Evolutionary conservation across 2,113 vertebrate species (phyloP), one percentile per base, ranked within the genome.

Genomic region (Galemys pyrenaicus): DNA sequence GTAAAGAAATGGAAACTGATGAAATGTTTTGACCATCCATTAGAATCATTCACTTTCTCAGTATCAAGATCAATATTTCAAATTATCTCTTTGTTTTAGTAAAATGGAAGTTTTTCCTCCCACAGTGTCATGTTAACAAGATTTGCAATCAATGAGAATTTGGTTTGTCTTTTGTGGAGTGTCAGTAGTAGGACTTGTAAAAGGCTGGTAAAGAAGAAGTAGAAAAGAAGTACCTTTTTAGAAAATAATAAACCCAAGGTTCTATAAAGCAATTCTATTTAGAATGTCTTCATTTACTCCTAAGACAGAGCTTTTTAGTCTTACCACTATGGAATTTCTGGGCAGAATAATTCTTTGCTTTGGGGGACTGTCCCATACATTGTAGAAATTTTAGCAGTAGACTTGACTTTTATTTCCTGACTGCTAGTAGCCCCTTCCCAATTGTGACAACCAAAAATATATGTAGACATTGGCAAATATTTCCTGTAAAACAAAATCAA

Each of bases 21-120:
- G 15, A 74, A 17, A 81, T 37, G 13, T 74, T 85, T 88, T 82
- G 6, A 13, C 24, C 44, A 74, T 91, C 96, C 77, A 44, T 91
- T 86, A 93, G 89, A 92, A 81, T 77, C 20, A n/a, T 20, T 83
- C 12, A n/a, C 78, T 58, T 84, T 92, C 68, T 93, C 64, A 91
- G 44, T 35, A 70, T 37, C 15, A 41, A 74, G 64, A 84, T 84
- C 75, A 87, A 0, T 51, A 88, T 64, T 94, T 73, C 65, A 68
- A 84, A 89, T 80, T 54, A 24, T 67, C 39, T 11, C 15, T 37
- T 11, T 70, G 22, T 95, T 70, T 68, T 80, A 85, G 16, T 49
- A 19, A 35, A 77, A 26, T 60, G 24, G 41, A 49, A 73, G 2
- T 22, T 74, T 95, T 89, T 60, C 20, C 9, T 30, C 51, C 30